Evolutionary conservation across 2,113 vertebrate genomes (phyloP).

Genomic region (Etia nguti): DNA sequence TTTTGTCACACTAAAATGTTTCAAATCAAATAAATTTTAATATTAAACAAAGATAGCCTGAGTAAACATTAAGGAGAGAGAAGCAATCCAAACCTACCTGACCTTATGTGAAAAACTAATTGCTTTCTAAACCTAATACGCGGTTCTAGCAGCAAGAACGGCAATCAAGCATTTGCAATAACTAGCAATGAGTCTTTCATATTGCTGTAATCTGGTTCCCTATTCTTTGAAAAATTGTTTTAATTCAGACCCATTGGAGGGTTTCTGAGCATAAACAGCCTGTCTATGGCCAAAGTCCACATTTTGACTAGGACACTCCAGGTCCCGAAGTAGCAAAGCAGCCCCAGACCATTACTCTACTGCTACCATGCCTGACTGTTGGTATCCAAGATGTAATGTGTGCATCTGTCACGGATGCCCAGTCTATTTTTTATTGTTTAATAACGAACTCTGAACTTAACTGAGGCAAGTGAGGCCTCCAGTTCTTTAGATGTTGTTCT

Average conservation of each 20-base stretch:
- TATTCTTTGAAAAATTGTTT: not conserved
- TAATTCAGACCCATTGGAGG: not conserved
- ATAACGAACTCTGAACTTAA: not conserved
- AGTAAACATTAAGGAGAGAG: not conserved
- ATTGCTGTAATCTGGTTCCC: not conserved
- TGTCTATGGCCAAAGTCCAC: not conserved
- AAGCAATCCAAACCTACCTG: not conserved
- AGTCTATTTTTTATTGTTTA: not conserved
- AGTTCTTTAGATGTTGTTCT: not conserved
- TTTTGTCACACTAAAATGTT: not conserved
- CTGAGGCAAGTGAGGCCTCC: not conserved
- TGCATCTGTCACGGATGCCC: not conserved
- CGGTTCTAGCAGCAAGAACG: not conserved
- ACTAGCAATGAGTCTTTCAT: not conserved
- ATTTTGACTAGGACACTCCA: not conserved
- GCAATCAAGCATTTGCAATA: rapidly evolving
- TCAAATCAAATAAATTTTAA: not conserved
- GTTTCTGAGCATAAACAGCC: not conserved
- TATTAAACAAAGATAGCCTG: not conserved
- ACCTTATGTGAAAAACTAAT: not conserved
- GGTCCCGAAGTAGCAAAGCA: not conserved
- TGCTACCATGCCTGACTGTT: not conserved
- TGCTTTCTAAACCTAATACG: not conserved
- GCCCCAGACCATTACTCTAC: not conserved
- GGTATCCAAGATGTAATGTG: not conserved